Percentiles rank a stretch among this genome's conserved stretches.
Evolutionary conservation across 2,888 invertebrate species (phyloP).

Genomic region (Ecliptopera silaceata): DNA sequence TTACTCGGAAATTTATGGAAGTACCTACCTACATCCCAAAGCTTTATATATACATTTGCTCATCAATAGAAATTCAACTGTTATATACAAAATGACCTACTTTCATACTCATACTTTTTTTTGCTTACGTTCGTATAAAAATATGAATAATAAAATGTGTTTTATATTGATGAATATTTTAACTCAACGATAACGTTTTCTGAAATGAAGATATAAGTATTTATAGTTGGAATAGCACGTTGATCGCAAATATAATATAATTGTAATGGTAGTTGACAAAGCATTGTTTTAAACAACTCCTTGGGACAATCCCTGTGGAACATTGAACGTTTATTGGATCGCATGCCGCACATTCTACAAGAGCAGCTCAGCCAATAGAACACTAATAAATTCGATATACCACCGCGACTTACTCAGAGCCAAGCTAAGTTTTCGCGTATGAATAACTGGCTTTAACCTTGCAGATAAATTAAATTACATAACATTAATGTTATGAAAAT

Average conservation of each 20-base stretch:
- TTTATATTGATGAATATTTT: no score
- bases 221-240: conserved; percentile 8
- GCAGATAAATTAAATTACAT: background rate
- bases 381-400: conserved; percentile 23
- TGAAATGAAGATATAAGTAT: no score
- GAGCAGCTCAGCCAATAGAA: conserved; percentile 45
- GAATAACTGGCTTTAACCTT: conserved; percentile 15
- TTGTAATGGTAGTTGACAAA: conserved; percentile 23
- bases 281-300: conserved; percentile 49
- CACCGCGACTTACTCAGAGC: conserved; percentile 11
- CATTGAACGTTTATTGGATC: conserved; percentile 46
- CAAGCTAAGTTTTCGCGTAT: conserved; percentile 16
- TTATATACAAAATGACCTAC: no score
- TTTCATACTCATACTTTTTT: no score
- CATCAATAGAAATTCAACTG: no score
- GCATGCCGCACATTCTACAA: conserved; percentile 52
- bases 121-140: no score
- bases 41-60: no score
- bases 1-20: no score
- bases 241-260: conserved; percentile 8
- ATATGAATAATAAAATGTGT: no score
- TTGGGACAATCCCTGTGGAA: conserved; percentile 42
- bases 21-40: no score
- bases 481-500: background rate
- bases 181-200: no score